phyloP scores from a whole-genome alignment of 2,797 vertebrate genomes.

The Anguilla pacifica region DNA sequence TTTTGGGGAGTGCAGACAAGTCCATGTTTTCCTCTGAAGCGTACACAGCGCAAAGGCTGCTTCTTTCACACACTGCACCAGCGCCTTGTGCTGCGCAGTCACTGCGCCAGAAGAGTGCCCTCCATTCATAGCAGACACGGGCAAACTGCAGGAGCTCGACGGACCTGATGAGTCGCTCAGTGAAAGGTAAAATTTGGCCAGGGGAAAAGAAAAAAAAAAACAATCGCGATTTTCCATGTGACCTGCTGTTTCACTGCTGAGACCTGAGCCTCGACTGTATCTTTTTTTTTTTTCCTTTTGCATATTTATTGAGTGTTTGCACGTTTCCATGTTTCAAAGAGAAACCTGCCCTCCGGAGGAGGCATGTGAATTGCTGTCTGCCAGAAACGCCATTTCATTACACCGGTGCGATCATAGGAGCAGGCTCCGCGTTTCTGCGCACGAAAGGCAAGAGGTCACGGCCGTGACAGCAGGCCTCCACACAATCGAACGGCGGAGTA shows the following conservation, averaged over 20 bases:
- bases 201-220: background rate
- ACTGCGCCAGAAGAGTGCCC: background rate
- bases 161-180: background rate
- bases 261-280: background rate
- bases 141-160: background rate
- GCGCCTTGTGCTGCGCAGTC: background rate
- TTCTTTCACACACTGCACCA: background rate
- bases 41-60: background rate
- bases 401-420: background rate
- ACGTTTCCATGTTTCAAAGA: background rate
- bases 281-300: slow-evolving; percentile 4
- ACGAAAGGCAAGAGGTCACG: background rate
- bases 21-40: background rate
- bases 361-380: slow-evolving; percentile 12
- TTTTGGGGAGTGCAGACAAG: background rate
- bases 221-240: background rate
- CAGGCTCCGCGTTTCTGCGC: background rate
- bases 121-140: background rate
- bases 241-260: background rate
- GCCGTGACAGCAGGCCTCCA: background rate
- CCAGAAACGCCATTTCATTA: slow-evolving; percentile 16
- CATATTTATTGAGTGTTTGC: slow-evolving; percentile 11
- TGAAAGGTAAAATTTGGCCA: background rate
- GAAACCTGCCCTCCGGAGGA: background rate
- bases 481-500: background rate